A percentile compares a stretch with the other conserved stretches of the same genome.
These are phyloP conservation scores for Silurus glanis DNA, from an alignment of 2,113 vertebrate genomes.

Conservation along the genomic window DNA sequence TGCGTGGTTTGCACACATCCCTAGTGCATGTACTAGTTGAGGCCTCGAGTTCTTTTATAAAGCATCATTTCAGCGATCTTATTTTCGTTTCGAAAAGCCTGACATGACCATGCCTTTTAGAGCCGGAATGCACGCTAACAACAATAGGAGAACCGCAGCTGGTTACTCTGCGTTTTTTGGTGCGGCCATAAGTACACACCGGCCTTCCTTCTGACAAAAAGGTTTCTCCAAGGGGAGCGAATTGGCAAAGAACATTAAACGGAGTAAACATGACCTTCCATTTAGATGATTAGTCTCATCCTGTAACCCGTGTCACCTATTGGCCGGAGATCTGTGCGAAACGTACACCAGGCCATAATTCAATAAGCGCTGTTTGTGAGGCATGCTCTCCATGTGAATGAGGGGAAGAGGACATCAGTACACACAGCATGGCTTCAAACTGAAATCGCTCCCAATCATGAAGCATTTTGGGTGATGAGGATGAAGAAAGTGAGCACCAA, in stretches of 20 bases:
- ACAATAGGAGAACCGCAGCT: neutral
- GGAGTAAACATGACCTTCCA: conserved; percentile 63
- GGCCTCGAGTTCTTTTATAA: neutral
- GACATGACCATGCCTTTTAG: neutral
- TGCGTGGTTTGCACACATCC: neutral
- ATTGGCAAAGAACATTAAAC: conserved; percentile 44
- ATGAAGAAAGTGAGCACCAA: neutral
- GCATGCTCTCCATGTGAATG: conserved; percentile 61
- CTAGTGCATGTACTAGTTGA: neutral
- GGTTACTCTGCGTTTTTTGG: neutral
- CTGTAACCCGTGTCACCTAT: conserved; percentile 55
- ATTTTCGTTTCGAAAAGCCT: neutral
- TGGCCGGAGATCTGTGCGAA: conserved; percentile 59
- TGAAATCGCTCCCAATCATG: no score
- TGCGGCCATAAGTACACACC: neutral
- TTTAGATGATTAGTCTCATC: conserved; percentile 64
- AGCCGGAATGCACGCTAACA: neutral
- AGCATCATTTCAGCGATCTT: neutral
- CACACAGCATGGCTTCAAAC: neutral
- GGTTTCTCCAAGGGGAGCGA: conserved; percentile 30
- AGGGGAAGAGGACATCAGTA: conserved; percentile 15
- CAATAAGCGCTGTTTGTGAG: conserved; percentile 59
- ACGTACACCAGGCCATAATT: conserved; percentile 58
- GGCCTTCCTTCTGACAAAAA: neutral
- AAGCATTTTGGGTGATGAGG: neutral